phyloP scores from a whole-genome alignment of 2,888 invertebrate genomes.

The Quadroppia sp. region DNA sequence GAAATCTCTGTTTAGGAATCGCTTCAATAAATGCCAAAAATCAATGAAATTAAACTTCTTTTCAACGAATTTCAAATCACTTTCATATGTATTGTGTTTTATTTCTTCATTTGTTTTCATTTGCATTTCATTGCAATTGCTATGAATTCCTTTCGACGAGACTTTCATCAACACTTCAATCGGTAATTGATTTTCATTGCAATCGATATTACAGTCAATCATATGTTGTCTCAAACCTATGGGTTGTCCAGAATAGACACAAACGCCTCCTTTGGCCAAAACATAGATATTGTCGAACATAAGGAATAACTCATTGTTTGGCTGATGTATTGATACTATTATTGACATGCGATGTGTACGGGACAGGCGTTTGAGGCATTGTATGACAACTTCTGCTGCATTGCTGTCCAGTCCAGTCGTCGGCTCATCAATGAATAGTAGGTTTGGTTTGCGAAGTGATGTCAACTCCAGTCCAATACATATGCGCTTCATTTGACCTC shows the following conservation, averaged over 20 bases:
- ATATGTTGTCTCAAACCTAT: not conserved
- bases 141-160: not conserved
- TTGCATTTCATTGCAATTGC: not conserved
- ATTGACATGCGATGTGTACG: not conserved
- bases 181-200: not conserved
- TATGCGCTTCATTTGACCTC: not conserved
- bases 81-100: not conserved
- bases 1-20: no score
- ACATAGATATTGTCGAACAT: not conserved
- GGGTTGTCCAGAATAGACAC: not conserved
- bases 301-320: not conserved
- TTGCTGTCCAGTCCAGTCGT: constrained; percentile 15
- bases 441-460: not conserved
- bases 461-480: not conserved
- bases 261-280: not conserved
- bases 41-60: not conserved
- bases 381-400: not conserved
- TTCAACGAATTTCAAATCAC: not conserved
- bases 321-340: constrained; percentile 15
- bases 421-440: constrained; percentile 5
- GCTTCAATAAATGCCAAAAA: not conserved
- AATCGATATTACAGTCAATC: not conserved
- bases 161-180: not conserved
- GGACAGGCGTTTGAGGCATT: not conserved
- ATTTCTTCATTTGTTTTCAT: no score